Evolutionary conservation across 1,140 invertebrate genomes (phyloP), one percentile per base, ranked within the genome.

Genomic region (Drosophila quadrilineata): DNA sequence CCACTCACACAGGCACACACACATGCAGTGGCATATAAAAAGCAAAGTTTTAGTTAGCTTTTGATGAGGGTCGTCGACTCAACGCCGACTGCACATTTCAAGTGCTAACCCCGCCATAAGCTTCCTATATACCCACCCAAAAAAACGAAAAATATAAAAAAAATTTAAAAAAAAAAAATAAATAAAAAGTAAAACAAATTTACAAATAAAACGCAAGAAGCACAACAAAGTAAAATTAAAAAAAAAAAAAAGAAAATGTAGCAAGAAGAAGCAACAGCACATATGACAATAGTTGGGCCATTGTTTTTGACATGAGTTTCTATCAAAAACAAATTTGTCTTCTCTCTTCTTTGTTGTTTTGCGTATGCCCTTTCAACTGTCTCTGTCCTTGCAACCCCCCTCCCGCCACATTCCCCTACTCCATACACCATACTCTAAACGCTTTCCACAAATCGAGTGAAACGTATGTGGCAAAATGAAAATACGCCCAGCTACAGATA

Each of bases 251-350:
- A 35, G n/a, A 29, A 29, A 43, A 36, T 36, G 46, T 29, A 26
- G 4, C 12, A 6, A 17, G 3, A 35, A 43, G 33, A 16, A 36
- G 41, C 71, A 71, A 69, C 52, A 66, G 56, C 79, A 52, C 56
- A 49, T 74, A 73, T 63, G 46, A 85, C 79, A 85, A 85, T 85
- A 85, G 66, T 85, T 85, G 59, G 71, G 52, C 72, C 71, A 85
- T 85, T 85, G 79, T 85, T 85, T 86, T 75, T 85, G 79, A 85
- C 79, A 85, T 85, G 79, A 79, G 71, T 85, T 85, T 85, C 79
- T 86, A 86, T 85, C 80, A 85, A 85, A 85, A 79, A 79, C 79
- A 79, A 80, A 86, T 85, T 85, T 85, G 54, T n/a, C n/a, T n/a
- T n/a, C n/a, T n/a, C 49, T 69, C 80, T 75, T 85, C 80, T 75